Evolutionary conservation across 2,113 vertebrate genomes (phyloP), one percentile per base, ranked within the genome.

Genomic region (Catagonus wagneri): DNA sequence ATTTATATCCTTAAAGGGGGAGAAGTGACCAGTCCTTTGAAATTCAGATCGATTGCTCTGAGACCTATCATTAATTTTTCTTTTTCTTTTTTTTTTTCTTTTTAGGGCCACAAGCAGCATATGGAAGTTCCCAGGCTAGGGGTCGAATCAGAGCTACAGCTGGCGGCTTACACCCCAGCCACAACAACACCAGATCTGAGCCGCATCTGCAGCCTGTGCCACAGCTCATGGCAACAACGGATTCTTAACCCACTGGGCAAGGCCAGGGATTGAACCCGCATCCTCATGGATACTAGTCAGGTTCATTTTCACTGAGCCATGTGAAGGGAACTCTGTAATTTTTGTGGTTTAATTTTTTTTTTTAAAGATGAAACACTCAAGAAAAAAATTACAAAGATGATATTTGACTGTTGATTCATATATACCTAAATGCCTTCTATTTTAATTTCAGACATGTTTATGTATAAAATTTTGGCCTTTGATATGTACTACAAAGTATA

Each of bases 391-490:
- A 17, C 69, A 80, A 34, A 32, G 19, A 4, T 74, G 66, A 68
- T 80, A 6, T 83, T 54, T 44, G 11, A 39, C 9, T n/a, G 0
- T 71, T 60, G 74, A 50, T 89, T 50, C 27, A 3, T 65, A 60
- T 50, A 15, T 10, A 50, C 34, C 63, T 71, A 72, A 79, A 79
- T 52, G 34, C 58, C 12, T 91, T 83, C 19, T 27, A 71, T 44
- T 92, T 84, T 54, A 60, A 92, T 52, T 94, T 94, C 58, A 83
- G 17, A 83, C 50, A 61, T 54, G 13, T 89, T 65, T 92, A 7
- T 17, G 23, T 44, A 44, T 22, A 92, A 81, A 71, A 44, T 50
- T 74, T 74, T 74, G 32, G 76, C 36, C 66, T 95, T 68, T 65
- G 17, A 66, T 34, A 61, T 27, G 4, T 16, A 92, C 52, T 50